Evolutionary conservation across 2,888 invertebrate species (phyloP), one percentile per base, ranked within the genome.

Genomic region (Timandra comae): DNA sequence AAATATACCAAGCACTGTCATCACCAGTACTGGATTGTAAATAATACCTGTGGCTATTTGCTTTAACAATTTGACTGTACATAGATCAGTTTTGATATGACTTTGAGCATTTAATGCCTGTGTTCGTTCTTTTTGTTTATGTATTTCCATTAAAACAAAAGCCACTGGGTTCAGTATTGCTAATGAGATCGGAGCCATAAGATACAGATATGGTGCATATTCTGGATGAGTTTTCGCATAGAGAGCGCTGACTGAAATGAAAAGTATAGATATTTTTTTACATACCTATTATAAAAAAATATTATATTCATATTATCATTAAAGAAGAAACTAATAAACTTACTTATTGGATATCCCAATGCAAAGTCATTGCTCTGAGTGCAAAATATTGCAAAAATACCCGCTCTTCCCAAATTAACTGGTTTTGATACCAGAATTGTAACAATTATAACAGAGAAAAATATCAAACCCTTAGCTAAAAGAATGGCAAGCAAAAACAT

Each of bases 341-440:
- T 87, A 95, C 97, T 92, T 53, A 98, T 96, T 3, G 98, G 98
- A 80, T 93, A 97, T 41, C 98, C 98, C 52, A 98, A 90, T 10
- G 98, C 98, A 84, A 98, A 98, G 77, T 98, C 98, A 87, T 98
- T 98, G 68, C 97, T 97, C 70, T 98, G 98, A 0, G 98, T 98
- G 54, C 95, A 93, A 73, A 98, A 98, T 60, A 98, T 97, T 9
- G 95, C 95, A 87, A 95, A 94, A 37, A 98, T 88, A 7, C 97
- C 98, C 26, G 96, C 95, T 58, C 93, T 89, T 2, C 95, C 95
- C 46, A 93, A 88, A 74, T 96, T 92, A 9, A 92, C 67, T 3
- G 96, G 95, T 62, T 93, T 89, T n/a, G 91, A 90, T 24, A 96
- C 90, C 25, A 97, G 69, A 40, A 96, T 61, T 2, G 94, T 93